Percentiles rank a stretch among this genome's conserved stretches.
Conservation (phyloP, 2,888 invertebrate genomes). For the Oscheius myriophilus region DNA sequence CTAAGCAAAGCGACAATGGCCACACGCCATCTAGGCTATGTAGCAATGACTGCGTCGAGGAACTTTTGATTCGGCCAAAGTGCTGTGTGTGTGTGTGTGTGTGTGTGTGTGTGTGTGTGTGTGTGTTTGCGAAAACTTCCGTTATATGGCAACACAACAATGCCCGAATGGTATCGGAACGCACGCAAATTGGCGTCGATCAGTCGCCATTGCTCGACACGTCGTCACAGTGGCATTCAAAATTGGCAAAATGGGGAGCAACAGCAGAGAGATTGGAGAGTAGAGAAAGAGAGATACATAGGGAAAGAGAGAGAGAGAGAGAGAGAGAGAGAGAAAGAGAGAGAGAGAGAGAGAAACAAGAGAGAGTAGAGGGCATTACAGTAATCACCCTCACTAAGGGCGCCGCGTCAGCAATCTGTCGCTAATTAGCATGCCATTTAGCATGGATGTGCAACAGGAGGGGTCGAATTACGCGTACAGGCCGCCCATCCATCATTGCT, state of each 20-base stretch:
- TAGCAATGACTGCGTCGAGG: too few relatives aligned
- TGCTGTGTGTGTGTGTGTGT: conserved; percentile 24
- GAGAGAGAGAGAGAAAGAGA: conserved; percentile 4
- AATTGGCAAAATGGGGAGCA: conserved; percentile 4
- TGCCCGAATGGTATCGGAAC: too few relatives aligned
- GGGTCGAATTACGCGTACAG: too few relatives aligned
- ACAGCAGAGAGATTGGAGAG: conserved; percentile 20
- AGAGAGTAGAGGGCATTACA: too few relatives aligned
- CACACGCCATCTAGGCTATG: too few relatives aligned
- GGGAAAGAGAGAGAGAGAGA: conserved; percentile 3
- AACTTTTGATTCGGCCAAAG: too few relatives aligned
- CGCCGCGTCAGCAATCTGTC: too few relatives aligned
- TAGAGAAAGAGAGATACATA: conserved; percentile 22
- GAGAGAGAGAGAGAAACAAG: conserved; percentile 23
- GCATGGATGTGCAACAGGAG: too few relatives aligned
- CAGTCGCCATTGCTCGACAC: not conserved
- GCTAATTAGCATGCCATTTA: too few relatives aligned
- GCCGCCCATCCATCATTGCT: too few relatives aligned
- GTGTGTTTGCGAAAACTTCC: not conserved
- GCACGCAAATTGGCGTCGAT: conserved; percentile 7
- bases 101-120: conserved; percentile 1
- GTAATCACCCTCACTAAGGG: too few relatives aligned
- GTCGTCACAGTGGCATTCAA: conserved; percentile 5
- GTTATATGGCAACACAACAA: conserved; percentile 26
- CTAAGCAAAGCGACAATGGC: too few relatives aligned